Conservation (phyloP, 2,888 invertebrate species). For the Phrixothrix hirtus region DNA sequence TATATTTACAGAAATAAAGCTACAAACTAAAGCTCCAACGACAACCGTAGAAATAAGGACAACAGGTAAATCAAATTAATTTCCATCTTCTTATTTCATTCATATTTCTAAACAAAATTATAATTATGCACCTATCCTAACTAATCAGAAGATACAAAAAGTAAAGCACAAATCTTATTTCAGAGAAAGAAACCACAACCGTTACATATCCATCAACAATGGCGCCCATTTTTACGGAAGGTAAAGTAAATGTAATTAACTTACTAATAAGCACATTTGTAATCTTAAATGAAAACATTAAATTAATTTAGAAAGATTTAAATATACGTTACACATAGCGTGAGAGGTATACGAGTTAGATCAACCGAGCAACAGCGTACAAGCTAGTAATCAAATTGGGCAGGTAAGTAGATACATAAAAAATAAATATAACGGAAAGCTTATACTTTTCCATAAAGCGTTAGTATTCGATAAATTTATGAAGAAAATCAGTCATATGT, state of each 20-base stretch:
- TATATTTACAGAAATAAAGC: constrained; percentile 19
- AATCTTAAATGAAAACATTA: too few species aligned
- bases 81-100: not conserved
- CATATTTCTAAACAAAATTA: not conserved
- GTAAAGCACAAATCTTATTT: not conserved
- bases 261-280: not conserved
- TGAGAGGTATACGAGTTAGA: too few species aligned
- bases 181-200: constrained; percentile 9
- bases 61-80: constrained; percentile 3
- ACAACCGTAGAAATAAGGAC: constrained; percentile 15
- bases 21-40: constrained; percentile 20
- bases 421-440: too few species aligned
- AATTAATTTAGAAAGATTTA: too few species aligned
- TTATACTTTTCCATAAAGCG: too few species aligned
- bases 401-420: too few species aligned
- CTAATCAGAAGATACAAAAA: not conserved
- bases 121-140: not conserved
- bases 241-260: constrained; percentile 4
- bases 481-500: too few species aligned
- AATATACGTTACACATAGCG: too few species aligned
- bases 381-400: too few species aligned
- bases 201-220: constrained; percentile 17
- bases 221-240: constrained; percentile 6
- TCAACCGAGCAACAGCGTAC: too few species aligned
- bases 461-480: too few species aligned